Base-by-base conservation (phyloP, 35 echinoderm and acorn worm species). In the Apostichopus parvimensis region DNA sequence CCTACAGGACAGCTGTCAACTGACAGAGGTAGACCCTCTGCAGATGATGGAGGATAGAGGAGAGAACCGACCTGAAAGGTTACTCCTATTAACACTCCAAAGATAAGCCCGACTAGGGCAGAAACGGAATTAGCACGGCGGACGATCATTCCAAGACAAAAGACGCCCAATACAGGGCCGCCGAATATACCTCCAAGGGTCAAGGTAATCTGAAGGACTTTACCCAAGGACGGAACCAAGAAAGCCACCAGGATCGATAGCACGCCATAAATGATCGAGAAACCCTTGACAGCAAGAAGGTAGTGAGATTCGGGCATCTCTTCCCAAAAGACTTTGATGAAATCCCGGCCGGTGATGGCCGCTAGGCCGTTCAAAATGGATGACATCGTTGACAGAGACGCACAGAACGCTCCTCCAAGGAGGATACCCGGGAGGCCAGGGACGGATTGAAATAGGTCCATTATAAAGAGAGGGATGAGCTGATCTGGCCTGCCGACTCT, bases 311-410 rank as follows among this genome's bases (percentile, higher is more conserved):
- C 88, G 0, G 23, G 15, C 71, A 90, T 77, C 15, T 90, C 13
- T 1, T 75, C 45, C 88, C 88, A 90, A 4, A 77, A 9, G 13
- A 64, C 54, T 28, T 77, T 90, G 34, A 90, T 90, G n/a, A 90
- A 77, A 75, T 90, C 88, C 6, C 73, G 65, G 4, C 88, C 88
- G 14, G 73, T 90, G 5, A 90, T 57, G 14, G 88, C 68, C 13
- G 88, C 88, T 15, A 90, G 52, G n/a, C 70, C 68, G 17, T 90
- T 90, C 26, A 90, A 52, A 77, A 90, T 57, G 0, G 88, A 90
- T 11, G 88, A 90, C 88, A 90, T 90, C 0, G 88, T 58, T 12
- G 88, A 90, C 52, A 90, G 10, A 20, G 88, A 90, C 15, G 88
- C 88, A 23, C 70, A 75, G 57, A 90, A 90, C 5, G 88, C 88